Percentiles rank a stretch among this genome's conserved stretches.
phyloP scores from a whole-genome alignment of 2,797 vertebrate species.

The Liasis olivaceus region DNA sequence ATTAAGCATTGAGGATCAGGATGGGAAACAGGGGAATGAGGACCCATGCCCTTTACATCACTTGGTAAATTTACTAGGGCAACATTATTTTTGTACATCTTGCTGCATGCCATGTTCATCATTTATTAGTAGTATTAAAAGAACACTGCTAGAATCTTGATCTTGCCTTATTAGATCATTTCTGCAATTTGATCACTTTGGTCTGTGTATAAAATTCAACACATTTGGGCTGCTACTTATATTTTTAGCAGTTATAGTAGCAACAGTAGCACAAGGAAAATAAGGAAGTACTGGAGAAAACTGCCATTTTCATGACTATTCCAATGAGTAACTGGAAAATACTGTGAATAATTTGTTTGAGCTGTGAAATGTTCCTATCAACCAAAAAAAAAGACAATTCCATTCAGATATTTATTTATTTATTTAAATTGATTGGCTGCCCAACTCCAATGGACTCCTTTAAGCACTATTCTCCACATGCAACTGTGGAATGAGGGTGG shows the following conservation, averaged over 20 bases:
- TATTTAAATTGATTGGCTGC: not conserved
- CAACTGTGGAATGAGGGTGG: conserved; percentile 30
- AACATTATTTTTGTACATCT: not conserved
- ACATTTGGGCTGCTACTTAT: not conserved
- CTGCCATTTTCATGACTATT: not conserved
- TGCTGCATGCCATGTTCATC: too few relatives aligned
- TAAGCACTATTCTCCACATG: conserved; percentile 29
- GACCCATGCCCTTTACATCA: not conserved
- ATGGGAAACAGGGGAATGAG: not conserved
- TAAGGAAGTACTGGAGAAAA: not conserved
- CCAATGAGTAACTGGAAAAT: not conserved
- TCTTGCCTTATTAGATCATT: not conserved
- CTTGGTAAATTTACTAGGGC: not conserved
- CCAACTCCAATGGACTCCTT: not conserved
- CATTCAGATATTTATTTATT: not conserved
- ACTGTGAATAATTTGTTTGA: not conserved
- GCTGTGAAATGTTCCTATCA: not conserved
- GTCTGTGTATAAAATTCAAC: not conserved
- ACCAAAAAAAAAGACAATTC: not conserved
- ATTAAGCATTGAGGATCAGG: not conserved
- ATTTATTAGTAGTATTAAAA: not conserved
- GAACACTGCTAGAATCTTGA: not conserved
- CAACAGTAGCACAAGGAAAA: not conserved
- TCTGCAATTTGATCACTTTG: not conserved
- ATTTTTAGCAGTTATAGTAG: not conserved